A percentile compares a stretch with the other conserved stretches of the same genome.
These are phyloP conservation scores for Stylophora pistillata DNA, from an alignment of 64 coral and sea anemone genomes.

Conservation along the genomic window DNA sequence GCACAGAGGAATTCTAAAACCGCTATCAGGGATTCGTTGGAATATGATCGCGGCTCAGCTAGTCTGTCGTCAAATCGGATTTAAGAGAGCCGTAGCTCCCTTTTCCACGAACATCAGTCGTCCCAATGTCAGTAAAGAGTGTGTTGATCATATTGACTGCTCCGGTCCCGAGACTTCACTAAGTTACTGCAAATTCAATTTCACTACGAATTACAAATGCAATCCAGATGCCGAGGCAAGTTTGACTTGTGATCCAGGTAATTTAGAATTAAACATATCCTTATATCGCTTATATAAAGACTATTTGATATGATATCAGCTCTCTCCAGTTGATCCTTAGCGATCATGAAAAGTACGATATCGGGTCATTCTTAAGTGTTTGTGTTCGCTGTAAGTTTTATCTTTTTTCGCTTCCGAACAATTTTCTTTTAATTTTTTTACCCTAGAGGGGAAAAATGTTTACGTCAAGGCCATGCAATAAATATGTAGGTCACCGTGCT, in stretches of 20 bases:
- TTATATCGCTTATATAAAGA: no score
- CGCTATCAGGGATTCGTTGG: not conserved
- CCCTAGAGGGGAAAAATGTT: no score
- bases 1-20: not conserved
- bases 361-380: no score
- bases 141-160: not conserved
- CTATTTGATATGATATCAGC: no score
- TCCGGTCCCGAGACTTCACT: not conserved
- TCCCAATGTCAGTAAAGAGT: not conserved
- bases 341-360: no score
- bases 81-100: not conserved
- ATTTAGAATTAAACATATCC: no score
- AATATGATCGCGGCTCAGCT: not conserved
- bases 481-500: no score
- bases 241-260: constrained; percentile 5
- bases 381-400: no score
- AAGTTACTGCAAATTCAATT: not conserved
- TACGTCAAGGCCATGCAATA: no score
- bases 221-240: not conserved
- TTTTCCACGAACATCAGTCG: not conserved
- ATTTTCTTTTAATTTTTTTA: no score
- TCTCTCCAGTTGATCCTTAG: no score
- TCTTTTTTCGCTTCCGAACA: no score
- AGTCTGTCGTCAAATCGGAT: not conserved
- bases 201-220: not conserved